Evolutionary conservation across 92 coral and sea anemone species (phyloP), one percentile per base, ranked within the genome.

Genomic region (Zoanthus solanderi): DNA sequence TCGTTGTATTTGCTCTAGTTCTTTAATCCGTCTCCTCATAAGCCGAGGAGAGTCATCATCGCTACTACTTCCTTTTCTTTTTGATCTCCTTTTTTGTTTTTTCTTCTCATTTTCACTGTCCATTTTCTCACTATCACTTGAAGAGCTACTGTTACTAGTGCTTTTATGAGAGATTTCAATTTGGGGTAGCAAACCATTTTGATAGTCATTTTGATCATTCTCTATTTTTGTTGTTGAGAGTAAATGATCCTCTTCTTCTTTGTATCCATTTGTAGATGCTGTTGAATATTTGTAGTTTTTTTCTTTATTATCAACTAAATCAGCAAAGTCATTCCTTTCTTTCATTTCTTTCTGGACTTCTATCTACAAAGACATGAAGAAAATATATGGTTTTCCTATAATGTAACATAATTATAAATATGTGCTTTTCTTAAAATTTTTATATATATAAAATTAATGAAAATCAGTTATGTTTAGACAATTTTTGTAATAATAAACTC

Each of bases 21-120:
- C 85, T 17, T 76, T 90, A 5, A 84, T 72, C 81, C 66, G 79
- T 68, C 75, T 58, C 66, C 89, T 87, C 66, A 85, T 76, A 76
- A 60, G 86, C 75, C 79, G 61, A 1, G 85, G 72, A 42, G 88
- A 65, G 4, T 90, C 88, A 29, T 69, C 23, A 11, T 78, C n/a
- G 77, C 80, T 45, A 80, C 34, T 66, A 75, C 37, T 60, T 47
- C 57, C 52, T 83, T 88, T 78, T 87, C 84, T 84, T 72, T 88
- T 80, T 79, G 85, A 87, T 90, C 79, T 82, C 54, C 48, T 17
- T 84, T 72, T 84, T 17, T 42, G 58, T 54, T 75, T 84, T 72
- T 84, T 72, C 44, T 84, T 75, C 78, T 84, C 75, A 16, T 53
- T 72, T n/a, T 84, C 57, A 85, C 88, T 87, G 73, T 44, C 37